Percentiles rank a stretch among this genome's conserved stretches.
Evolutionary conservation across 2,797 vertebrate genomes (phyloP).

Genomic region (Pipistrellus nathusii): DNA sequence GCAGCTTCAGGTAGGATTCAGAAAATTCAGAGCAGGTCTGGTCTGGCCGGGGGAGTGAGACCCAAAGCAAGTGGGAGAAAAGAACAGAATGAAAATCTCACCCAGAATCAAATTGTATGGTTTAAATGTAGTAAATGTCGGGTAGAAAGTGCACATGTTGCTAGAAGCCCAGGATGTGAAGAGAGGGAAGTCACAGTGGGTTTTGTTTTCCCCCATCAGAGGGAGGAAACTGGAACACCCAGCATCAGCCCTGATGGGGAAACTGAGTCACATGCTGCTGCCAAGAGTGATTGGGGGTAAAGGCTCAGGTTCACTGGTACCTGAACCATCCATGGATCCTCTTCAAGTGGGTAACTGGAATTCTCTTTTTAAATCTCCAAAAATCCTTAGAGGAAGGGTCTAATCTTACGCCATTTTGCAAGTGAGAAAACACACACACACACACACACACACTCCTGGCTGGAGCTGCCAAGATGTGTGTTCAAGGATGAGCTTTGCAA

Average conservation of each 20-base stretch:
- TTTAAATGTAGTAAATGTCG: not conserved
- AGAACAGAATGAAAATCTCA: not conserved
- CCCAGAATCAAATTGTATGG: not conserved
- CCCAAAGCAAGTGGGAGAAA: not conserved
- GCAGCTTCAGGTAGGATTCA: conserved; percentile 44
- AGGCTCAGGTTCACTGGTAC: not conserved
- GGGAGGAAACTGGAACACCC: not conserved
- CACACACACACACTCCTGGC: not conserved
- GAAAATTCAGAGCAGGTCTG: not conserved
- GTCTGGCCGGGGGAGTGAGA: not conserved
- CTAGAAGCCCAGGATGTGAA: not conserved
- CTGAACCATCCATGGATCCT: too few species aligned
- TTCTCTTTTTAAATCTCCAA: not conserved
- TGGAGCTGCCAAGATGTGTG: not conserved
- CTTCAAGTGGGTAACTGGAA: not conserved
- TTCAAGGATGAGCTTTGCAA: not conserved
- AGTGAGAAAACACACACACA: not conserved
- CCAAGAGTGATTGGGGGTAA: too few species aligned
- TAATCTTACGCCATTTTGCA: not conserved
- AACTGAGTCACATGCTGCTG: not conserved
- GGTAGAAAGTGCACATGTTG: not conserved
- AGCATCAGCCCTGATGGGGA: not conserved
- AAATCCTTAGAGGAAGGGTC: not conserved
- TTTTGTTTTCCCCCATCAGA: not conserved
- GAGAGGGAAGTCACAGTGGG: not conserved